Evolutionary conservation across 2,888 invertebrate genomes (phyloP).

Genomic region (Gryllus longicercus): DNA sequence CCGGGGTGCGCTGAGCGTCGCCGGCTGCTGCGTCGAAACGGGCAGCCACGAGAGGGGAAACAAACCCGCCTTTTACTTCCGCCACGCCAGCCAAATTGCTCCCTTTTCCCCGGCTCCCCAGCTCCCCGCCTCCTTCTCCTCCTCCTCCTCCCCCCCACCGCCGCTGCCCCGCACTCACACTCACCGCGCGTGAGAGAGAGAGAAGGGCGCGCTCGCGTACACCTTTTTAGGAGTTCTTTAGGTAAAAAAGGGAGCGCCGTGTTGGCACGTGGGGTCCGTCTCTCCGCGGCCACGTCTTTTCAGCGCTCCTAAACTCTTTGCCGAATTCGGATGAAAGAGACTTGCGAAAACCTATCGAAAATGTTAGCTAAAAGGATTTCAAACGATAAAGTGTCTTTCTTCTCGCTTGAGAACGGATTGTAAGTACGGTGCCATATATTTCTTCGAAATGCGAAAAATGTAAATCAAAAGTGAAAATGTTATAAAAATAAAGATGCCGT

Average conservation of each 20-base stretch:
- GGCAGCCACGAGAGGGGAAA: neutral
- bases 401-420: too few species aligned
- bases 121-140: neutral
- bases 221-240: slow-evolving; percentile 1
- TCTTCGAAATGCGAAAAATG: too few species aligned
- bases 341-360: too few species aligned
- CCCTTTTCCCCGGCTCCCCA: neutral
- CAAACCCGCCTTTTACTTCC: slow-evolving; percentile 17
- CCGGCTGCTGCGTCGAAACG: too few species aligned
- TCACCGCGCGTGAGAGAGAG: neutral
- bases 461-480: too few species aligned
- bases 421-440: too few species aligned
- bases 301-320: neutral
- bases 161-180: neutral
- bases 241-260: neutral
- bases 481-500: too few species aligned
- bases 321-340: too few species aligned
- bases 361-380: too few species aligned
- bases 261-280: neutral
- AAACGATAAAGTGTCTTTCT: too few species aligned
- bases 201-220: slow-evolving; percentile 4
- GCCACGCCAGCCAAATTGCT: slow-evolving; percentile 17
- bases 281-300: neutral
- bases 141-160: neutral
- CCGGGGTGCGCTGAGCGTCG: too few species aligned